Percentiles rank a stretch among this genome's conserved stretches.
phyloP scores from a whole-genome alignment of 1,140 invertebrate species.

The Diabrotica virgifera region DNA sequence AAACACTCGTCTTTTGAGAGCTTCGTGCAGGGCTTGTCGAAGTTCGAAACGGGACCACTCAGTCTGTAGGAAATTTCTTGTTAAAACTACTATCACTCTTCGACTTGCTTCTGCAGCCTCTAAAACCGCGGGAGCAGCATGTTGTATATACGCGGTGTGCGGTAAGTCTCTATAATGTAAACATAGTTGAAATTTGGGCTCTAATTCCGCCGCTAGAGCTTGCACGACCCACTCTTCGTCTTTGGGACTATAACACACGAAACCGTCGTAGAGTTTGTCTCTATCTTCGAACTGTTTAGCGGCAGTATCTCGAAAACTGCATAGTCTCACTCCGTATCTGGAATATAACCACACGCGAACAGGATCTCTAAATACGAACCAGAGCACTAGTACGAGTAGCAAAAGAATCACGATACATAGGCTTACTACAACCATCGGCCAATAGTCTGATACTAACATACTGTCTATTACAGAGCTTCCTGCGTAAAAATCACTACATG shows the following conservation, averaged over 20 bases:
- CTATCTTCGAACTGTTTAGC: conserved; percentile 65
- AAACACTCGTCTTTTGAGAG: conserved; percentile 75
- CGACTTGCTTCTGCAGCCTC: conserved; percentile 84
- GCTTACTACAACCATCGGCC: conserved; percentile 78
- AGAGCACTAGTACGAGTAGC: conserved; percentile 69
- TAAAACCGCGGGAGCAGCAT: conserved; percentile 71
- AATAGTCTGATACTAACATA: conserved; percentile 78
- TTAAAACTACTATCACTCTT: conserved; percentile 75
- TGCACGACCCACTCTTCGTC: conserved; percentile 87
- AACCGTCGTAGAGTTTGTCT: conserved; percentile 88
- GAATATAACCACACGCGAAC: conserved; percentile 84
- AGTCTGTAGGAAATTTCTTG: conserved; percentile 80
- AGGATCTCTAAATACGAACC: conserved; percentile 80
- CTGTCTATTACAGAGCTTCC: conserved; percentile 79
- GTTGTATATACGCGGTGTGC: conserved; percentile 67
- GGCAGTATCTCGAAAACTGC: conserved; percentile 54
- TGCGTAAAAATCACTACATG: conserved; percentile 78
- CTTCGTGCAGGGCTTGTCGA: conserved; percentile 79
- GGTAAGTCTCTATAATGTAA: conserved; percentile 82
- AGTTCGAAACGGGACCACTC: conserved; percentile 85
- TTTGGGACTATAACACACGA: conserved; percentile 88
- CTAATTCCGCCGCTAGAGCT: conserved; percentile 78
- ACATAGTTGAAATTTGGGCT: conserved; percentile 82
- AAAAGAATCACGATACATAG: conserved; percentile 70
- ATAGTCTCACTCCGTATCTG: conserved; percentile 79